phyloP scores from a whole-genome alignment of 2,113 vertebrate species.

The Aspidoscelis tigris region DNA sequence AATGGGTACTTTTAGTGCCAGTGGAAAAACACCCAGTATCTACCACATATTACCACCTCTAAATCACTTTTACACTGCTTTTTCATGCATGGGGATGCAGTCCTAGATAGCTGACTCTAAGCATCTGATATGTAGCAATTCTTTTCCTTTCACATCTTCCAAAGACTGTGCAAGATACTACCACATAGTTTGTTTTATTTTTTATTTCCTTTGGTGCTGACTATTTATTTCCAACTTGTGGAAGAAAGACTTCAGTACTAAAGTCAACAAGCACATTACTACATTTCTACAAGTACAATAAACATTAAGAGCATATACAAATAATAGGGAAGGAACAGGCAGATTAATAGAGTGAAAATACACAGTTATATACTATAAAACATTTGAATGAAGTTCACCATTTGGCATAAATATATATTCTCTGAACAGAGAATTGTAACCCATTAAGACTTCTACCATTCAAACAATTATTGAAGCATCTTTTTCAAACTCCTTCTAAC shows the following conservation, averaged over 20 bases:
- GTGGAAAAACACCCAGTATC: too few species aligned
- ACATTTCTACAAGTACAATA: neutral
- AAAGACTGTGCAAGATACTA: neutral
- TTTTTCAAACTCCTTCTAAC: too few species aligned
- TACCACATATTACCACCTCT: too few species aligned
- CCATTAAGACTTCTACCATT: too few species aligned
- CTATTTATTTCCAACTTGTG: neutral
- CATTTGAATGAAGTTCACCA: neutral
- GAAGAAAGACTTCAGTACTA: neutral
- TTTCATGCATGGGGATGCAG: too few species aligned
- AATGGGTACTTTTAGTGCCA: too few species aligned
- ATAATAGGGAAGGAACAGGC: neutral
- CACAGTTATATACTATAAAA: neutral
- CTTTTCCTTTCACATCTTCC: neutral
- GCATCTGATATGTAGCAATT: neutral
- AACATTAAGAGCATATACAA: neutral
- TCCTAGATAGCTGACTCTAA: neutral
- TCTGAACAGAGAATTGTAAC: too few species aligned
- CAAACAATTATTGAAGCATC: too few species aligned
- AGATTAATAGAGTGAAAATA: neutral
- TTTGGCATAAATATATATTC: neutral
- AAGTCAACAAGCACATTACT: neutral
- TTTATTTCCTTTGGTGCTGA: neutral
- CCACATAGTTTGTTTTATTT: neutral
- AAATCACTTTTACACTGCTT: too few species aligned